Evolutionary conservation across 2,888 invertebrate genomes (phyloP).

Genomic region (Esperia sulphurella): DNA sequence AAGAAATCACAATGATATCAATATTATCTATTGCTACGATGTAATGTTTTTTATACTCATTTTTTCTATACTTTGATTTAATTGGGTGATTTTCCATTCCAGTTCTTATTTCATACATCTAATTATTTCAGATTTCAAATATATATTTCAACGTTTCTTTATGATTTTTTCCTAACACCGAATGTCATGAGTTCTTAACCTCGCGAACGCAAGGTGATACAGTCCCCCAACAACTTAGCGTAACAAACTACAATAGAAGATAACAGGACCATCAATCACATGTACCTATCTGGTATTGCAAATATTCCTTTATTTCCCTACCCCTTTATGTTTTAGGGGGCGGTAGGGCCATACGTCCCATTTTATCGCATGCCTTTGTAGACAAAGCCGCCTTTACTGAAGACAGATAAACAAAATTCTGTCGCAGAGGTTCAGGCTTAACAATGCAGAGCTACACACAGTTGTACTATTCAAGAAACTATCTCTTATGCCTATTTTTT

Average conservation of each 20-base stretch:
- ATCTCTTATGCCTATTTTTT: not conserved
- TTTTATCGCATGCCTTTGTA: constrained; percentile 57
- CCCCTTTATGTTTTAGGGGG: constrained; percentile 28
- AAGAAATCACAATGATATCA: no score
- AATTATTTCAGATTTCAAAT: no score
- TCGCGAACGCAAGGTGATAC: no score
- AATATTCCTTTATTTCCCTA: constrained; percentile 33
- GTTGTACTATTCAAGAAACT: constrained; percentile 1
- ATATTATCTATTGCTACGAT: no score
- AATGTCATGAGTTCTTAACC: not conserved
- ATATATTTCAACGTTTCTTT: not conserved
- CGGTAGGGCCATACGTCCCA: constrained; percentile 32
- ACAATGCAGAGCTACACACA: constrained; percentile 34
- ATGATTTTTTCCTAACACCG: not conserved
- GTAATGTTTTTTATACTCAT: no score
- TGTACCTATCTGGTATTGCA: constrained; percentile 24
- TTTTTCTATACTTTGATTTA: no score
- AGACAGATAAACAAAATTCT: constrained; percentile 59
- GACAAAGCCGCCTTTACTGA: constrained; percentile 51
- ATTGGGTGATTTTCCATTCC: no score
- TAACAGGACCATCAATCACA: constrained; percentile 30
- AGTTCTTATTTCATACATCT: no score
- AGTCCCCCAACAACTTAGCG: not conserved
- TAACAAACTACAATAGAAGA: constrained; percentile 26
- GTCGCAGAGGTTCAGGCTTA: constrained; percentile 34